A percentile compares a stretch with the other conserved stretches of the same genome.
These are phyloP conservation scores for Drosophila engyochracea DNA, from an alignment of 2,888 invertebrate species.

Conservation along the genomic window DNA sequence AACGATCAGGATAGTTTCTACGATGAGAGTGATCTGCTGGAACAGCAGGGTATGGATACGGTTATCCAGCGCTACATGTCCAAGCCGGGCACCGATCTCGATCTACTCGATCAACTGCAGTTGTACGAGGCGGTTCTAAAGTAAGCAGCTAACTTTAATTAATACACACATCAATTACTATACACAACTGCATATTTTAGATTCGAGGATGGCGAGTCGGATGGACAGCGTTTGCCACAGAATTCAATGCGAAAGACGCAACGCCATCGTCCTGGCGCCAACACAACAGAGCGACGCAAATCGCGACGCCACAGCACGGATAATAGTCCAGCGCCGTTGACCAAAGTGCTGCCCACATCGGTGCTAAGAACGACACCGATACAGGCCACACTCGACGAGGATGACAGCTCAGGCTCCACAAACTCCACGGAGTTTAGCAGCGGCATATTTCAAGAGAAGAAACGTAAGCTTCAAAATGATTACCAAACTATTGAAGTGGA, in stretches of 20 bases:
- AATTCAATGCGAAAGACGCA: constrained; percentile 91
- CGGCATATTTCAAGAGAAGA: constrained; percentile 82
- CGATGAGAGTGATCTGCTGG: constrained; percentile 97
- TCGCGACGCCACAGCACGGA: constrained; percentile 92
- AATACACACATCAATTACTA: neutral
- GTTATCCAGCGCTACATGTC: constrained; percentile 95
- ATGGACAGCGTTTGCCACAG: constrained; percentile 88
- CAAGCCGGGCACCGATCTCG: constrained; percentile 96
- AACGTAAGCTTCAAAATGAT: constrained; percentile 66
- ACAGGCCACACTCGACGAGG: constrained; percentile 84
- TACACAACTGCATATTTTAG: constrained; percentile 48
- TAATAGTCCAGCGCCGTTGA: constrained; percentile 86
- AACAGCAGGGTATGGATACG: constrained; percentile 96
- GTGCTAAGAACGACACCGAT: constrained; percentile 80
- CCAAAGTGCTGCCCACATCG: constrained; percentile 80
- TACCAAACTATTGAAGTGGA: neutral
- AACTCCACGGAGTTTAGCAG: constrained; percentile 84
- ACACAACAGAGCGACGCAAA: constrained; percentile 90
- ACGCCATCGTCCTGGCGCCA: constrained; percentile 88
- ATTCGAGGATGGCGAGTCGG: constrained; percentile 87
- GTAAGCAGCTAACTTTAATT: constrained; percentile 86
- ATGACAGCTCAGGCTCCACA: constrained; percentile 86
- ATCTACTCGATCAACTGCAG: constrained; percentile 96
- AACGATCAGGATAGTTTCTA: constrained; percentile 98
- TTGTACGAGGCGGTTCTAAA: constrained; percentile 97